Evolutionary conservation across 1,140 invertebrate genomes (phyloP).

Genomic region (Hesperophylax magnus): DNA sequence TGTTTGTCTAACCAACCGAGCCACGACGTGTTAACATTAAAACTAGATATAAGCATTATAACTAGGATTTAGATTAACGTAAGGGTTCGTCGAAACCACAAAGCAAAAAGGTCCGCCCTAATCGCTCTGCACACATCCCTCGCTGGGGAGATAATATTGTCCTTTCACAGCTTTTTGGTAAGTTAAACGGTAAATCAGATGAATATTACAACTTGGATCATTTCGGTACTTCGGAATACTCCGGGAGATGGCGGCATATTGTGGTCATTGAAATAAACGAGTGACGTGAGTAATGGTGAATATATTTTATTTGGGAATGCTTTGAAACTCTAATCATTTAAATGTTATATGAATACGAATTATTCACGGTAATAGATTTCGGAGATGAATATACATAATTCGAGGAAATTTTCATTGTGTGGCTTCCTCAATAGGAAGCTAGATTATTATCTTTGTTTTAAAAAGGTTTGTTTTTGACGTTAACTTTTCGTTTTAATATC

Average conservation of each 20-base stretch:
- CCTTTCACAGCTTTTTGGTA: neutral
- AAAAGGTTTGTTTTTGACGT: too few relatives aligned
- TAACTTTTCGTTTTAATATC: too few relatives aligned
- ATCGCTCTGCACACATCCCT: neutral
- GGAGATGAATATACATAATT: too few relatives aligned
- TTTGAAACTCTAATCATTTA: too few relatives aligned
- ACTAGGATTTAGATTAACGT: constrained; percentile 16
- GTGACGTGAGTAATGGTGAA: too few relatives aligned
- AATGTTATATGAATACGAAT: too few relatives aligned
- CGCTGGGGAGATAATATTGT: neutral
- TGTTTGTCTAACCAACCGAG: constrained; percentile 28
- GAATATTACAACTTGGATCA: neutral
- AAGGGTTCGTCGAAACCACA: neutral
- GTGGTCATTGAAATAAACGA: constrained; percentile 6
- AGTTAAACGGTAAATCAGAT: constrained; percentile 26
- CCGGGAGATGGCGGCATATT: neutral
- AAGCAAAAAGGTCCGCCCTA: neutral
- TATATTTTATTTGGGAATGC: too few relatives aligned
- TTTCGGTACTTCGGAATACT: neutral
- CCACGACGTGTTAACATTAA: constrained; percentile 25
- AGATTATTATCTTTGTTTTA: too few relatives aligned
- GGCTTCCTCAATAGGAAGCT: too few relatives aligned
- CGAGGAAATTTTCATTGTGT: too few relatives aligned
- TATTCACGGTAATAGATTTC: too few relatives aligned
- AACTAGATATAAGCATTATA: constrained; percentile 16